phyloP scores from a whole-genome alignment of 1,140 invertebrate genomes.

The Hylyphantes graminicola region DNA sequence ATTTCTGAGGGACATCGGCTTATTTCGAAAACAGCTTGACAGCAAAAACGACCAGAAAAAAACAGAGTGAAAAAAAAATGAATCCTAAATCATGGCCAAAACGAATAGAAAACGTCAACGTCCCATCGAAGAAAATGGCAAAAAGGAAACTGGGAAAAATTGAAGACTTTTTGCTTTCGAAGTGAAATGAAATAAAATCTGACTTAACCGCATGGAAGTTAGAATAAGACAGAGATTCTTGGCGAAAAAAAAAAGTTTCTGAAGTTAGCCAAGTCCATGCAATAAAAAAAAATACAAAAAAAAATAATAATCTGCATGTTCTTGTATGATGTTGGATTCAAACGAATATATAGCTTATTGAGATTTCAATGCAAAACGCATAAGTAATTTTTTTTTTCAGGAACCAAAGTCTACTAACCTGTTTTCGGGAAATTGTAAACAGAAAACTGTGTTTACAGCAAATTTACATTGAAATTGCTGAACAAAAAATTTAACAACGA shows the following conservation, averaged over 20 bases:
- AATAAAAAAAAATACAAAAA: too few species aligned
- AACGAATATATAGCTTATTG: too few species aligned
- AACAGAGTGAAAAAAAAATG: neutral
- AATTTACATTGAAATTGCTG: too few species aligned
- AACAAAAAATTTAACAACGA: too few species aligned
- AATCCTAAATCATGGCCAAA: neutral
- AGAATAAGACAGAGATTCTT: neutral
- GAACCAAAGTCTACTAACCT: too few species aligned
- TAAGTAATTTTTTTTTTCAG: too few species aligned
- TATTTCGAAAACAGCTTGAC: slow-evolving; percentile 8
- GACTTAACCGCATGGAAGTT: neutral
- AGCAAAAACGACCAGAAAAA: neutral
- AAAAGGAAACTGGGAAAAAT: neutral
- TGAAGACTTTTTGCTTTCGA: neutral
- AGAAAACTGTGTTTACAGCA: too few species aligned
- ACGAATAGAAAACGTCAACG: slow-evolving; percentile 2
- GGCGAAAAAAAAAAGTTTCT: neutral
- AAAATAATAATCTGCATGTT: too few species aligned
- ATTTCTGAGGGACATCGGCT: neutral
- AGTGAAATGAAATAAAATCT: slow-evolving; percentile 11
- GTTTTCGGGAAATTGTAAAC: too few species aligned
- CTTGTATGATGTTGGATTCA: too few species aligned
- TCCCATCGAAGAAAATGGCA: neutral
- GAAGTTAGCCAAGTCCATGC: neutral
- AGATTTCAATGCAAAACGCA: too few species aligned